Conservation (phyloP, 2,888 invertebrate species). For the Saturnia japonica region DNA sequence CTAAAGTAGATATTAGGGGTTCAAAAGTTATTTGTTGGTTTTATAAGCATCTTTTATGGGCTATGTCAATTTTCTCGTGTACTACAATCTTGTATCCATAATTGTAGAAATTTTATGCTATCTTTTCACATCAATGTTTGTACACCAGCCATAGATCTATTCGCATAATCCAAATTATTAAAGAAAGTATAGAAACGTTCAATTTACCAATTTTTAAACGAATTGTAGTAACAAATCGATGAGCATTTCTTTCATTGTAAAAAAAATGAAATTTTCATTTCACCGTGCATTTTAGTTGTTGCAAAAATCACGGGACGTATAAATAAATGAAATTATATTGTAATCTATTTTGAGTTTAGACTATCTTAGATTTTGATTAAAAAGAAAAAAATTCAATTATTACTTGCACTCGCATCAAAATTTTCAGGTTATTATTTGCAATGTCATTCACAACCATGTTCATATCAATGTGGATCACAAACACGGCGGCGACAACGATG, state of each 20-base stretch:
- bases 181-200: neutral
- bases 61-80: too few species aligned
- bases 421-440: constrained; percentile 85
- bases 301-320: neutral
- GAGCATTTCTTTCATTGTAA: neutral
- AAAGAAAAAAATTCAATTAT: neutral
- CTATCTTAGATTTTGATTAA: neutral
- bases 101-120: neutral
- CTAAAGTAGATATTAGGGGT: too few species aligned
- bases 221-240: neutral
- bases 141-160: neutral
- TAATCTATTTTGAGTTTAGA: neutral
- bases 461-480: constrained; percentile 97
- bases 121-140: neutral
- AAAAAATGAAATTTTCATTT: neutral
- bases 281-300: neutral
- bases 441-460: constrained; percentile 92
- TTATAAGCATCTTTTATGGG: too few species aligned
- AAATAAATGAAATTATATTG: neutral
- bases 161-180: neutral
- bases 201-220: neutral
- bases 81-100: too few species aligned
- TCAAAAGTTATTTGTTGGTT: too few species aligned
- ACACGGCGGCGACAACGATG: constrained; percentile 95
- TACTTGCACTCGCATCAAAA: neutral